These are phyloP conservation scores for Scolopax rusticola DNA, from an alignment of 2,797 vertebrate species.

Conservation along the genomic window DNA sequence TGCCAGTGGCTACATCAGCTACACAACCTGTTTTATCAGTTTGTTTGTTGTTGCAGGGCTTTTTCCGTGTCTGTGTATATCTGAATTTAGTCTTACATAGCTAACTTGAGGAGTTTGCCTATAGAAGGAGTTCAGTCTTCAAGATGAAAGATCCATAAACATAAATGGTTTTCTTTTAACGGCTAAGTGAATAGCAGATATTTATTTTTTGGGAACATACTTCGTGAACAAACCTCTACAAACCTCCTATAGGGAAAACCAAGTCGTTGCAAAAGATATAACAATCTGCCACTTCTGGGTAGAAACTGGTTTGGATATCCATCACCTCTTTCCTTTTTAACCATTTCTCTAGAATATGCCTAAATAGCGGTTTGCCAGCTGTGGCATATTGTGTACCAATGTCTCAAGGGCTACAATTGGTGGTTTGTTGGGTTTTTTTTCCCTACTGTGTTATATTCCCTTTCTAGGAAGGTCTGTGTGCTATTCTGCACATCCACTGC, in stretches of 20 bases:
- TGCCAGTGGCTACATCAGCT: constrained; percentile 40
- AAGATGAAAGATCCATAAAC: background rate
- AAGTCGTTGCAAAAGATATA: background rate
- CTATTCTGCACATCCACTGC: background rate
- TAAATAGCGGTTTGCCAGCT: background rate
- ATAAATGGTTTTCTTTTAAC: background rate
- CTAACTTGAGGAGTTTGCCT: background rate
- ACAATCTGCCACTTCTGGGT: background rate
- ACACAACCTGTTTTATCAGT: background rate
- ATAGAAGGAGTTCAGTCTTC: background rate
- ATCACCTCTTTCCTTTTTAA: background rate
- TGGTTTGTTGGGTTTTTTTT: too few species aligned
- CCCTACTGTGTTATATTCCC: background rate
- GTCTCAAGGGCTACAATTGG: background rate
- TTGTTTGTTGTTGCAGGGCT: constrained; percentile 5
- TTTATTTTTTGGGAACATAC: background rate
- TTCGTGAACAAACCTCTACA: background rate
- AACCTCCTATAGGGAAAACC: background rate
- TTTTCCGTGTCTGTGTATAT: background rate
- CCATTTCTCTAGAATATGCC: background rate
- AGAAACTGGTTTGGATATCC: background rate
- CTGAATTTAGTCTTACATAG: background rate
- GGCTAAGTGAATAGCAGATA: background rate
- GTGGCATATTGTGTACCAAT: accelerated
- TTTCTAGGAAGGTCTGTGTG: accelerated